Conservation (phyloP, 2,888 invertebrate species). For the Cabera pusaria region DNA sequence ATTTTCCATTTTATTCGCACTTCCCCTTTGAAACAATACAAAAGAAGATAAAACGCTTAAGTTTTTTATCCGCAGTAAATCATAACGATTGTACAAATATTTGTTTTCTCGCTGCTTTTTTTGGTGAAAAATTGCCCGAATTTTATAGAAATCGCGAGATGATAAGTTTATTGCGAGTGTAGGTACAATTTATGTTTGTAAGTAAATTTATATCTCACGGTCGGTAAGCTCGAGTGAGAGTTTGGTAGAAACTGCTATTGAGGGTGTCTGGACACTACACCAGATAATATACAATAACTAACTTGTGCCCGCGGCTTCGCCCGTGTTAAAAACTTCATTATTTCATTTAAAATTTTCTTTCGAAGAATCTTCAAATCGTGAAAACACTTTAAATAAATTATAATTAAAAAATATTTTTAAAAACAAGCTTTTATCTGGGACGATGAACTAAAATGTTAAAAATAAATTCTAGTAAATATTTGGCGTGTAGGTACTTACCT, state of each 20-base stretch:
- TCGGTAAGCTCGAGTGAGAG: slow-evolving; percentile 2
- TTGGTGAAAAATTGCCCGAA: slow-evolving; percentile 12
- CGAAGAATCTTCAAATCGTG: no score
- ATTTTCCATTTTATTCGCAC: slow-evolving; percentile 28
- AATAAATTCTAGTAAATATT: no score
- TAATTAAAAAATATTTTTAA: no score
- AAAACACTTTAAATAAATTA: no score
- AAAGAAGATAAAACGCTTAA: slow-evolving; percentile 34
- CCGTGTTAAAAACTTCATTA: no score
- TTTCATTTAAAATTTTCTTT: no score
- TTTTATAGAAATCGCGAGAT: slow-evolving; percentile 9
- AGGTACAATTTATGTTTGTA: slow-evolving; percentile 15
- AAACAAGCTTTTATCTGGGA: no score
- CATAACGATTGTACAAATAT: slow-evolving; percentile 29
- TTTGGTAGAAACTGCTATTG: slow-evolving; percentile 3
- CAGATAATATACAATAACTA: no score
- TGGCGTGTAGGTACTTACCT: no score
- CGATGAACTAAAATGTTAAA: no score
- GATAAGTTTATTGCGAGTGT: slow-evolving; percentile 15
- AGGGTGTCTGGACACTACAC: no score
- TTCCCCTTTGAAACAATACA: slow-evolving; percentile 30
- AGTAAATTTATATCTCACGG: slow-evolving; percentile 18
- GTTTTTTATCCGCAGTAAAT: slow-evolving; percentile 32
- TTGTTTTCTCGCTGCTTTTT: slow-evolving; percentile 29
- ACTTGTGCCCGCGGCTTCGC: no score